phyloP scores from a whole-genome alignment of 2,888 invertebrate genomes.

The Megamerina dolium region DNA sequence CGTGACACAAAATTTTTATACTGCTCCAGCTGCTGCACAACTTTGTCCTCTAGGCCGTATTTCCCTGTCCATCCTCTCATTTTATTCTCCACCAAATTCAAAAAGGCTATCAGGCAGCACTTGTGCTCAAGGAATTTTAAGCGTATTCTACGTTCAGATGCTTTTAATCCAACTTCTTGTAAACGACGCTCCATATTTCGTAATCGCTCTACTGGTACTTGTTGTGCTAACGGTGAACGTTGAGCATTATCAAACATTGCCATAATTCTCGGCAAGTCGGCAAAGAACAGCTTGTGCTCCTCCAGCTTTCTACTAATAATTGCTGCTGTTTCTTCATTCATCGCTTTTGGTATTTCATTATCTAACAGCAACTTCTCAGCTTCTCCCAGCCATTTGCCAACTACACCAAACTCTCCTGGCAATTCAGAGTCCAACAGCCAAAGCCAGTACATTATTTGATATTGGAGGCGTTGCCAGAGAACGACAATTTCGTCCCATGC shows the following conservation, averaged over 20 bases:
- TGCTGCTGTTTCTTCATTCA: constrained; percentile 85
- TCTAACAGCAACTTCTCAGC: constrained; percentile 74
- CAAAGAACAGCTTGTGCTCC: constrained; percentile 85
- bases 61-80: constrained; percentile 84
- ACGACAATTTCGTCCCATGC: constrained; percentile 79
- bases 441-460: constrained; percentile 77
- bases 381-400: constrained; percentile 85
- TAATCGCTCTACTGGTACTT: constrained; percentile 73
- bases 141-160: constrained; percentile 74
- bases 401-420: constrained; percentile 77
- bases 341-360: constrained; percentile 74
- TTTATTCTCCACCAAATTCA: constrained; percentile 84
- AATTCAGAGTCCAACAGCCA: constrained; percentile 80
- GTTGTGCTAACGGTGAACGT: constrained; percentile 62
- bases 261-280: constrained; percentile 69
- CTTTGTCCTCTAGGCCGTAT: constrained; percentile 77
- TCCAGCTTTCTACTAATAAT: constrained; percentile 82
- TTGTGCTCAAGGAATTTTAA: constrained; percentile 89
- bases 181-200: constrained; percentile 75
- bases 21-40: constrained; percentile 76
- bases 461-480: constrained; percentile 75
- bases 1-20: constrained; percentile 89
- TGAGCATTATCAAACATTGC: constrained; percentile 73
- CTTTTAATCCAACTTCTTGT: constrained; percentile 66
- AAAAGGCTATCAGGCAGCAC: constrained; percentile 87